Evolutionary conservation across 2,797 vertebrate species (phyloP).

Genomic region (Podarcis siculus): DNA sequence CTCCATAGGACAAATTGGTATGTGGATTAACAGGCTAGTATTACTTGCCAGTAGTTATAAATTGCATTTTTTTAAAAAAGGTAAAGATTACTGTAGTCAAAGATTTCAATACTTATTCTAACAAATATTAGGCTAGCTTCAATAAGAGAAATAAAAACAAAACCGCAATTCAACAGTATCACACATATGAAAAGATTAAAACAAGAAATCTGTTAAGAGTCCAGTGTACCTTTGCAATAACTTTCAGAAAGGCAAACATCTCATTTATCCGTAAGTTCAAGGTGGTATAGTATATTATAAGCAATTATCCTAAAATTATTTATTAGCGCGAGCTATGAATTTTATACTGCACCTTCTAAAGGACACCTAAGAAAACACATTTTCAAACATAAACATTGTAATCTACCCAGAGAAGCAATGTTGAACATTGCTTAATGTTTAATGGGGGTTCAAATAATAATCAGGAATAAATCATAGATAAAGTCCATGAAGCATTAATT

Average conservation of each 20-base stretch:
- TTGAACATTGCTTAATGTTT: conserved; percentile 34
- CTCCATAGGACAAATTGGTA: conserved; percentile 10
- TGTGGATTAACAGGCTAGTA: not conserved
- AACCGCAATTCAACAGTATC: not conserved
- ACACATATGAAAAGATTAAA: not conserved
- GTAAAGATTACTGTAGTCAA: not conserved
- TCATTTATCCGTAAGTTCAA: not conserved
- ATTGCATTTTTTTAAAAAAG: not conserved
- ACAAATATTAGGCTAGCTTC: not conserved
- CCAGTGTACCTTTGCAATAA: not conserved
- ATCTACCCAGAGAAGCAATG: conserved; percentile 36
- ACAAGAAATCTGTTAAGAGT: not conserved
- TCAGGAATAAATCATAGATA: conserved; percentile 51
- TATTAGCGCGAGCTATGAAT: conserved; percentile 20
- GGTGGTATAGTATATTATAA: not conserved
- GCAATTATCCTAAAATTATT: conserved; percentile 29
- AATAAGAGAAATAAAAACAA: not conserved
- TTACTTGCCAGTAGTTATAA: conserved; percentile 16
- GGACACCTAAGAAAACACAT: conserved; percentile 43
- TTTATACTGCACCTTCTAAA: conserved; percentile 8
- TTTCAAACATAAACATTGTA: not conserved
- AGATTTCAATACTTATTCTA: not conserved
- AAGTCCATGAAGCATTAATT: not conserved
- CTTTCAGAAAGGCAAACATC: not conserved
- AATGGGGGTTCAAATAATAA: conserved; percentile 50